Evolutionary conservation across 2,888 invertebrate genomes (phyloP).

Genomic region (Melangyna quadrimaculata): DNA sequence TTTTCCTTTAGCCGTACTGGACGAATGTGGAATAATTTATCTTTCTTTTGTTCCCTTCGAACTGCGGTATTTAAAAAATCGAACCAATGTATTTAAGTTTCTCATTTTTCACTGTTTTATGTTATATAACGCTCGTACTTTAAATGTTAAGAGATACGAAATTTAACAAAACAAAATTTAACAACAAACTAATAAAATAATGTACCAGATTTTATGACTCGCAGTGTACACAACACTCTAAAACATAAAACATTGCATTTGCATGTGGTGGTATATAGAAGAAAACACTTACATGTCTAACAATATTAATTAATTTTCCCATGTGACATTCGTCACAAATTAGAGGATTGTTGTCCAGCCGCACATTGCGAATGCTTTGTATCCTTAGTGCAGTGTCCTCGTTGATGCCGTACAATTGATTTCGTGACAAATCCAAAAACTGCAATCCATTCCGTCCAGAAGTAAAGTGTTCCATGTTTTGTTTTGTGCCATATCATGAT

Average conservation of each 20-base stretch:
- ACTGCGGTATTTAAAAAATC: background rate
- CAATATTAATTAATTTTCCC: slow-evolving; percentile 81
- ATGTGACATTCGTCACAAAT: slow-evolving; percentile 81
- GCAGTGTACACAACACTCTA: too few relatives aligned
- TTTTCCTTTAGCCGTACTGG: background rate
- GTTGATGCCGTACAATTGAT: slow-evolving; percentile 84
- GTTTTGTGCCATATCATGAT: background rate
- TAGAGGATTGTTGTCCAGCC: slow-evolving; percentile 81
- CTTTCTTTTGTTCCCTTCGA: background rate
- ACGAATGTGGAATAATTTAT: background rate
- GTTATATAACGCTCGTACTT: too few relatives aligned
- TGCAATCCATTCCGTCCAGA: slow-evolving; percentile 73
- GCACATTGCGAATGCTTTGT: slow-evolving; percentile 80
- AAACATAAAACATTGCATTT: background rate
- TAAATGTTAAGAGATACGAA: too few relatives aligned
- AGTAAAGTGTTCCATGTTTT: slow-evolving; percentile 76
- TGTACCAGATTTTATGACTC: background rate
- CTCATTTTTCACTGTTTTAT: too few relatives aligned
- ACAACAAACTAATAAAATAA: too few relatives aligned
- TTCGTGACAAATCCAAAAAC: slow-evolving; percentile 88
- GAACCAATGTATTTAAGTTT: too few relatives aligned
- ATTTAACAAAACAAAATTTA: too few relatives aligned
- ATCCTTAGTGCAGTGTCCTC: slow-evolving; percentile 79
- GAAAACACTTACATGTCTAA: slow-evolving; percentile 78
- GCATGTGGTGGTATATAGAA: background rate